Evolutionary conservation across 2,797 vertebrate genomes (phyloP), one percentile per base, ranked within the genome.

Genomic region (Aldrovandia affinis): DNA sequence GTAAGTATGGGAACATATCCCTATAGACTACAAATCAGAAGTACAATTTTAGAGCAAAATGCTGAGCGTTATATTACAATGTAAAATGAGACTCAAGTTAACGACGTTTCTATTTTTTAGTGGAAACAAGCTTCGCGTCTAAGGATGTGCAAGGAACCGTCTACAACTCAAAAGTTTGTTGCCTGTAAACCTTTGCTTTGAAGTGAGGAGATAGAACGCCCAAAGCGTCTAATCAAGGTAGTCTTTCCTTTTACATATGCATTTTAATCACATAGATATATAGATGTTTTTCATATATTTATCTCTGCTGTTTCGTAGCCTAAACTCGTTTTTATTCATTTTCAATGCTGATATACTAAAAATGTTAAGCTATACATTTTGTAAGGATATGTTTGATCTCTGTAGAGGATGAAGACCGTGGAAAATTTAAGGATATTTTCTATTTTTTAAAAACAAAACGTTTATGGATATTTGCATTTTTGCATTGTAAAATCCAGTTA

Each of bases 141-240:
- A 54, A 82, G 68, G 84, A 80, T 61, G 77, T 86, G 47, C 80
- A 82, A 83, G 80, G 87, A 86, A 84, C 83, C 83, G 25, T 80
- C 39, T 82, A 44, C 84, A 81, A 22, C 88, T 89, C 82, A 88
- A 90, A 92, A 92, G 79, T 91, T 92, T 92, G 89, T 89, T 90
- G 88, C 88, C 92, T 84, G 90, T 91, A 92, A 88, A 89, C 90
- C 90, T 90, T 85, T 91, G 81, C 84, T 79, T 91, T 91, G 87
- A 83, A 84, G 75, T 88, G 89, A 78, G 87, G 89, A 88, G 87
- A 92, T 88, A 87, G 90, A 91, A 91, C 88, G 86, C 88, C 65
- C 89, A 90, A 91, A 91, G 92, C 89, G 75, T 86, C 90, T 86
- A 91, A 91, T 88, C 89, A 88, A 92, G 91, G 91, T 91, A 94